Conservation (phyloP, 2,113 vertebrate species). For the Calidris pygmaea region DNA sequence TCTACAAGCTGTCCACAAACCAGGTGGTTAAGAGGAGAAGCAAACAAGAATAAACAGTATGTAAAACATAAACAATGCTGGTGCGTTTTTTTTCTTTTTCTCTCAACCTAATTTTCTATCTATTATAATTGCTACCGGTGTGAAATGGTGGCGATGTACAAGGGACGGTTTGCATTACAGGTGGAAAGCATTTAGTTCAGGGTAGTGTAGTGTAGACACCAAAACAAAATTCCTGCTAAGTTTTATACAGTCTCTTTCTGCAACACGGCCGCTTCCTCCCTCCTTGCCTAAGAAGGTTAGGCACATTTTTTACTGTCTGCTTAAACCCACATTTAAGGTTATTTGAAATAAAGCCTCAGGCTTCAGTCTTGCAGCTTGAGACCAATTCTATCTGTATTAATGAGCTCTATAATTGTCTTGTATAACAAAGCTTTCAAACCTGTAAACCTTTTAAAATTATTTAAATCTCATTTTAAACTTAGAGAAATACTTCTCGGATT, state of each 20-base stretch:
- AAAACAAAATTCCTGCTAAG: neutral
- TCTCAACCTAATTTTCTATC: neutral
- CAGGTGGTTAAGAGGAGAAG: neutral
- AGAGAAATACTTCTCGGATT: neutral
- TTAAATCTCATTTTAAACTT: conserved; percentile 18
- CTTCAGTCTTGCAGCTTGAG: conserved; percentile 28
- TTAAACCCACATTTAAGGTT: conserved; percentile 34
- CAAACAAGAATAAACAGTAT: neutral
- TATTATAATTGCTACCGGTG: neutral
- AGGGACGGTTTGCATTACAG: neutral
- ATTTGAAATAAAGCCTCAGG: conserved; percentile 48
- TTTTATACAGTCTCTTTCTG: neutral
- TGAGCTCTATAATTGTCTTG: conserved; percentile 30
- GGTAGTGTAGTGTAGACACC: neutral
- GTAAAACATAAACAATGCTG: neutral
- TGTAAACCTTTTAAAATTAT: conserved; percentile 22
- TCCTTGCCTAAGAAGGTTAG: neutral
- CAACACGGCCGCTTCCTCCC: neutral
- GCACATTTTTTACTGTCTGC: neutral
- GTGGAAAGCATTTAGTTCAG: neutral
- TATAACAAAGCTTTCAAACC: neutral
- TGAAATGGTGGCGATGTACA: neutral
- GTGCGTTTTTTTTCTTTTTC: neutral
- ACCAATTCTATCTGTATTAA: conserved; percentile 29
- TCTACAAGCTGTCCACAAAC: neutral